phyloP scores from a whole-genome alignment of 2,113 vertebrate species.

The Ptychochromis oligacanthus region DNA sequence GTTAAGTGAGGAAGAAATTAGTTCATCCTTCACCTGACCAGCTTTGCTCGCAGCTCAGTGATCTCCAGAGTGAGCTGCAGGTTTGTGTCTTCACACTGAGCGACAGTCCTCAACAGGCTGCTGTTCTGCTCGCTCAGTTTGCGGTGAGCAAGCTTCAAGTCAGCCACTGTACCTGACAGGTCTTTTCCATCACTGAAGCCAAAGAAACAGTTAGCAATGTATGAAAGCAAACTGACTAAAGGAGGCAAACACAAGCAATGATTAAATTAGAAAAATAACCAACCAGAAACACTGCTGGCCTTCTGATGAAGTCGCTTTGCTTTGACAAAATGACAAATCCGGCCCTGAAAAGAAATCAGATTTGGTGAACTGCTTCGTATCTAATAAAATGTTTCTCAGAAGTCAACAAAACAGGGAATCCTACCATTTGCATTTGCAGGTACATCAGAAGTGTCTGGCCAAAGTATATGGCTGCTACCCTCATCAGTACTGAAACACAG shows the following conservation, averaged over 20 bases:
- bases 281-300: conserved; percentile 70
- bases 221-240: neutral
- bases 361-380: conserved; percentile 9
- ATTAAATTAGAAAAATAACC: conserved; percentile 40
- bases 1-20: neutral
- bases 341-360: conserved; percentile 53
- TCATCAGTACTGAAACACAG: conserved; percentile 68
- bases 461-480: conserved; percentile 44
- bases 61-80: conserved; percentile 80
- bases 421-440: conserved; percentile 70
- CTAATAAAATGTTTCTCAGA: conserved; percentile 2
- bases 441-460: conserved; percentile 46
- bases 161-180: conserved; percentile 66
- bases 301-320: conserved; percentile 57
- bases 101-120: conserved; percentile 72
- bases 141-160: conserved; percentile 73
- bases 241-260: neutral
- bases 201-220: conserved; percentile 22
- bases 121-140: conserved; percentile 79
- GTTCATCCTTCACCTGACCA: conserved; percentile 71
- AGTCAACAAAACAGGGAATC: neutral
- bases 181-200: conserved; percentile 70
- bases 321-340: conserved; percentile 56
- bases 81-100: conserved; percentile 80
- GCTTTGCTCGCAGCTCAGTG: conserved; percentile 74